Evolutionary conservation across 2,888 invertebrate genomes (phyloP), one percentile per base, ranked within the genome.

Genomic region (Rhodophaea formosa): DNA sequence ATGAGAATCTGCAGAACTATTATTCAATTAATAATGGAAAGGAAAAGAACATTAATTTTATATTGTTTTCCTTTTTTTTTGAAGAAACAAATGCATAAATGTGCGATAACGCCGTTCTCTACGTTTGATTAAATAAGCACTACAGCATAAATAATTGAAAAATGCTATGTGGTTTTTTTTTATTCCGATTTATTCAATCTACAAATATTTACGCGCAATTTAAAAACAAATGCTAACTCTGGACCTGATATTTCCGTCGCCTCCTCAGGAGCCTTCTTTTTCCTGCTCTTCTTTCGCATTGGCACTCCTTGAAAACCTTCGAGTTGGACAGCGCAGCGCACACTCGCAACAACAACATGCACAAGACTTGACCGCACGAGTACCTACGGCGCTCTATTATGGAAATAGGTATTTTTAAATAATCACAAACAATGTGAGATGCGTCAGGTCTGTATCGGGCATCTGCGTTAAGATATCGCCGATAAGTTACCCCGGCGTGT

Each of bases 231-330:
- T 39, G 12, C 17, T 17, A 29, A 7, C 23, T 12, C 15, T 16
- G 12, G 29, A 56, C 56, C 56, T 56, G 32, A 46, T 55, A 32
- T 45, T 45, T 87, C 67, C 74, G 75, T 57, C 81, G 78, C 60
- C 83, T 78, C 66, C 79, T 79, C 43, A 89, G 67, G 55, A 90
- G 71, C 65, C 90, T 82, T 65, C 88, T 89, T 89, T 86, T 91
- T 88, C 89, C 90, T 80, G 88, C 77, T 77, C 84, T 80, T 88
- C 89, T 85, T 86, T 89, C 90, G 90, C 90, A 90, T 85, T 87
- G 87, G 78, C 89, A 91, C 63, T 83, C 80, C 69, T 90, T 90
- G 64, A 88, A 88, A 55, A 82, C 71, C 69, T 85, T 88, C 65
- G 83, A 79, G 60, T 86, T 85, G 61, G 88, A 85, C 75, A 91